These are phyloP conservation scores for Drosophila funebris DNA, from an alignment of 1,140 invertebrate species.

Conservation along the genomic window DNA sequence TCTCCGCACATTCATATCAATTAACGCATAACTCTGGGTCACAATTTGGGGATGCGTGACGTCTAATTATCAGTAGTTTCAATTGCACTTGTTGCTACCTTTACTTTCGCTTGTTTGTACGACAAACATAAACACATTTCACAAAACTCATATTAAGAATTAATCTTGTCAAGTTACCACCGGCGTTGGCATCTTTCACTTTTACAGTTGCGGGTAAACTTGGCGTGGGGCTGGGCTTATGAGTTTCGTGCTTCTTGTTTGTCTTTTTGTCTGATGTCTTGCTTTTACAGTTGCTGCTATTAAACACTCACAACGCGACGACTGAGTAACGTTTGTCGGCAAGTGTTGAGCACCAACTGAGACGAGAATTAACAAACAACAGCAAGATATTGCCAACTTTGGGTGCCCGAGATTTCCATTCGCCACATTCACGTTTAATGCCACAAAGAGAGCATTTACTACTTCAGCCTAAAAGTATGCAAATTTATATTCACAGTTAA, in stretches of 20 bases:
- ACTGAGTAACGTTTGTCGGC: slow-evolving; percentile 57
- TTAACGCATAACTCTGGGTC: slow-evolving; percentile 49
- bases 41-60: slow-evolving; percentile 46
- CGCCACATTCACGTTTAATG: neutral
- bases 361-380: slow-evolving; percentile 12
- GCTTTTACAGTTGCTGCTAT: neutral
- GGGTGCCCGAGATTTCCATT: slow-evolving; percentile 48
- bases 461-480: slow-evolving; percentile 11
- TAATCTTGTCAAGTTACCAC: slow-evolving; percentile 54
- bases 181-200: slow-evolving; percentile 63
- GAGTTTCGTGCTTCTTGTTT: slow-evolving; percentile 13
- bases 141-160: slow-evolving; percentile 62
- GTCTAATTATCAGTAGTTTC: slow-evolving; percentile 58
- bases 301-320: slow-evolving; percentile 34
- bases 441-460: neutral
- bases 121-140: slow-evolving; percentile 40
- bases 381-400: slow-evolving; percentile 58
- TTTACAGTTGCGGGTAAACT: slow-evolving; percentile 47
- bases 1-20: slow-evolving; percentile 11
- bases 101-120: slow-evolving; percentile 69
- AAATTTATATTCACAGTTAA: neutral
- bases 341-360: slow-evolving; percentile 65
- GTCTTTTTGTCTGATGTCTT: slow-evolving; percentile 7
- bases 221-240: slow-evolving; percentile 18
- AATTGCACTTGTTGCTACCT: slow-evolving; percentile 18